These are phyloP conservation scores for Acanthaster planci DNA, from an alignment of 35 echinoderm and acorn worm species.

Conservation along the genomic window DNA sequence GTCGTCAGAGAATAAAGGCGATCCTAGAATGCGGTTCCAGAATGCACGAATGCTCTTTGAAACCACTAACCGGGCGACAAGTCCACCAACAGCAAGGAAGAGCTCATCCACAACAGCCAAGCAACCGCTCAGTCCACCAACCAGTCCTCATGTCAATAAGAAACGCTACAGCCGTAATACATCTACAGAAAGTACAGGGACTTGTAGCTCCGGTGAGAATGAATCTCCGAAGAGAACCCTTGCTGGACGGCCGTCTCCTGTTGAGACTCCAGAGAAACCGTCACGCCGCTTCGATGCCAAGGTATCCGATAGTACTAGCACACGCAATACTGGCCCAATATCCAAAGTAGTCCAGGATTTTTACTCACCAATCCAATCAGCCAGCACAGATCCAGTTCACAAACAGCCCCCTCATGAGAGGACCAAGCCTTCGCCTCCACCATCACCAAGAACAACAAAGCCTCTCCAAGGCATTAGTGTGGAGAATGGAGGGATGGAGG, in stretches of 20 bases:
- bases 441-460: conserved; percentile 7
- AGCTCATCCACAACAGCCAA: conserved; percentile 10
- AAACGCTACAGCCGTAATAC: conserved; percentile 35
- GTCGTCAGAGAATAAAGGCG: conserved; percentile 27
- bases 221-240: conserved; percentile 12
- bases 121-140: conserved; percentile 43
- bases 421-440: background rate
- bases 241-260: conserved; percentile 15
- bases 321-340: conserved; percentile 1
- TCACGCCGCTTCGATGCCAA: conserved; percentile 2
- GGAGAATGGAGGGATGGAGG: background rate
- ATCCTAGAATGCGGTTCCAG: conserved; percentile 41
- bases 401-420: background rate
- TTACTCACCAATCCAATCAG: conserved; percentile 6
- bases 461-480: background rate
- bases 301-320: conserved; percentile 18
- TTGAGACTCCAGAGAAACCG: conserved; percentile 9
- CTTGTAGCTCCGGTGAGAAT: conserved; percentile 6
- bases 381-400: background rate
- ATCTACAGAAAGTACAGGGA: background rate
- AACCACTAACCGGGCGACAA: conserved; percentile 32
- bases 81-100: conserved; percentile 13
- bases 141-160: conserved; percentile 52
- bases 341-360: conserved; percentile 16
- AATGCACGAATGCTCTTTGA: conserved; percentile 59